Base-by-base conservation (phyloP, 2,113 vertebrate species). In the Prionailurus viverrinus region DNA sequence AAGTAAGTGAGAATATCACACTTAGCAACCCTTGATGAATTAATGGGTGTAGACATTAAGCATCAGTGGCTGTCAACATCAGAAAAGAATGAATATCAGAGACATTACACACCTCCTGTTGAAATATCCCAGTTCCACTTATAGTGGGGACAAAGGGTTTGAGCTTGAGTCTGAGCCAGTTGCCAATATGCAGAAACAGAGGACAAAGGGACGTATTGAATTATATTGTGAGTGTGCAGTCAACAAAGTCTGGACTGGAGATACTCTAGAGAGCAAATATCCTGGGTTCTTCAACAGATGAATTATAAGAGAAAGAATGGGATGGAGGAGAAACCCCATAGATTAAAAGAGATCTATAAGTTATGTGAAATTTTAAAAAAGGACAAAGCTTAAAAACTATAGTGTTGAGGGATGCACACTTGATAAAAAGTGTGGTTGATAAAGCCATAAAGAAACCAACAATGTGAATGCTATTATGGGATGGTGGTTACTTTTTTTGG, bases 201-300 rank as follows among this genome's bases (percentile, higher is more conserved):
- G 7, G 55, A 65, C 33, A 23, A 31, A 65, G 53, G 68, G 39
- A 7, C 3, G 1, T 23, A 33, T 15, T 27, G 33, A 48, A 18
- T 23, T 1, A 6, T 15, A n/a, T 27, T 2, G 12, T 1, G 69
- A 27, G 27, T 25, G 33, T 41, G 8, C n/a, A 45, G 0, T 58
- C 55, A 33, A 55, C n/a, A 29, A 66, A 65, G 39, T 15, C 68
- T 55, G 16, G 66, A 5, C 31, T 3, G 51, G 53, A 29, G 51
- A 29, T 9, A 3, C n/a, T 61, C 51, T 13, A 18, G 2, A 1
- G 23, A 33, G 39, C 45, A 29, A 16, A 25, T 5, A 21, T 13
- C 71, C 71, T n/a, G 31, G 66, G 3, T 53, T 89, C 53, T 27
- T 79, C 68, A 33, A 4, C 48, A 63, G 58, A 83, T 53, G 61